Conservation (phyloP, 2,797 vertebrate genomes). For the Amphiprion clarkii region DNA sequence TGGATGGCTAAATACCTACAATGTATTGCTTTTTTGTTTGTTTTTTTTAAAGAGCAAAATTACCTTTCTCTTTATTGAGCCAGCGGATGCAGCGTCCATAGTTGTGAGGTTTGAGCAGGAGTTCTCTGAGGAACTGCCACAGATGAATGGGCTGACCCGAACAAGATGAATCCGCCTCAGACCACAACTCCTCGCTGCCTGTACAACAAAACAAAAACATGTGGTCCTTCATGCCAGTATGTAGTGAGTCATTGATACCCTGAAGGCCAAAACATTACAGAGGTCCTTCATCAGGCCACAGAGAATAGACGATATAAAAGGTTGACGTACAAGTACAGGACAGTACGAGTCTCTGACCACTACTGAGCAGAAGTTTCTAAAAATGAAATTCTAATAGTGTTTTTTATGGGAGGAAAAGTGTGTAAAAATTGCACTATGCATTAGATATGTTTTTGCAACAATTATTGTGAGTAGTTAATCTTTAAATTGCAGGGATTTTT, state of each 20-base stretch:
- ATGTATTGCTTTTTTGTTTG: background rate
- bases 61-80: constrained; percentile 99
- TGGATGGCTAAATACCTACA: background rate
- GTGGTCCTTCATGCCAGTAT: background rate
- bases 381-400: background rate
- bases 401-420: background rate
- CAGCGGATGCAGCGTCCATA: constrained; percentile 98
- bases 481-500: background rate
- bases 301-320: no score
- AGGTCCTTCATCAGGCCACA: background rate
- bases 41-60: background rate
- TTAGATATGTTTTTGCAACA: background rate
- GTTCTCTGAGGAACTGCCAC: constrained; percentile 98
- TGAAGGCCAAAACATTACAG: background rate
- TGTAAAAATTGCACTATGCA: background rate
- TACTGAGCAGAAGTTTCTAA: background rate
- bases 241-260: background rate
- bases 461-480: constrained; percentile 1
- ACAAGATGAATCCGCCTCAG: constrained; percentile 94
- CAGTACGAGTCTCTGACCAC: no score
- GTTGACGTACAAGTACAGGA: no score
- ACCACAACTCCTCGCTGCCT: constrained; percentile 88
- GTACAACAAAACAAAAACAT: constrained; percentile 9
- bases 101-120: constrained; percentile 95
- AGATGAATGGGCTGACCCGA: constrained; percentile 97